Evolutionary conservation across 2,888 invertebrate genomes (phyloP).

Genomic region (Melanophora roralis): DNA sequence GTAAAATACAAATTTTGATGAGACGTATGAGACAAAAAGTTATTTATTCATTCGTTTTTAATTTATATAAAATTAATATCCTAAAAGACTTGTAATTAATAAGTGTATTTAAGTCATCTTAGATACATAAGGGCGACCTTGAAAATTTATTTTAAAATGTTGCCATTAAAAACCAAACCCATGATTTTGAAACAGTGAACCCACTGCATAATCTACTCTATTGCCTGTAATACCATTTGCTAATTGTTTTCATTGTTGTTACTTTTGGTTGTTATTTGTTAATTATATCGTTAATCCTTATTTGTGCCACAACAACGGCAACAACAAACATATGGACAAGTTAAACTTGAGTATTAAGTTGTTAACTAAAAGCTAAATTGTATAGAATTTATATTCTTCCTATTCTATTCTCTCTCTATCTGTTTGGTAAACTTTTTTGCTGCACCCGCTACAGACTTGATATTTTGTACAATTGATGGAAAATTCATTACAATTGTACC

Average conservation of each 20-base stretch:
- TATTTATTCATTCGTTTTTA: too few relatives aligned
- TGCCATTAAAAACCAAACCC: too few relatives aligned
- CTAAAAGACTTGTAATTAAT: too few relatives aligned
- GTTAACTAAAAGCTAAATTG: constrained; percentile 54
- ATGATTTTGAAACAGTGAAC: too few relatives aligned
- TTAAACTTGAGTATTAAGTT: constrained; percentile 62
- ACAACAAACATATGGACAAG: constrained; percentile 9
- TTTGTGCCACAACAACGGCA: constrained; percentile 66
- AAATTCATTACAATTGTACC: too few relatives aligned
- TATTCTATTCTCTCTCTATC: constrained; percentile 35
- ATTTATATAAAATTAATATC: too few relatives aligned
- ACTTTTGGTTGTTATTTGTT: constrained; percentile 20
- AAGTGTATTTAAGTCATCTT: too few relatives aligned
- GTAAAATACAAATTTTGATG: not conserved
- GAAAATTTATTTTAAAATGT: too few relatives aligned
- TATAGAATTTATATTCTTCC: not conserved
- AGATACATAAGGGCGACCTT: too few relatives aligned
- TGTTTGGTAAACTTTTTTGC: not conserved
- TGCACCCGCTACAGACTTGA: not conserved
- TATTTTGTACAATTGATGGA: not conserved
- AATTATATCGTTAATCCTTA: constrained; percentile 69
- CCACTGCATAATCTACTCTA: too few relatives aligned
- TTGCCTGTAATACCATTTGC: constrained; percentile 4
- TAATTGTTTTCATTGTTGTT: constrained; percentile 39
- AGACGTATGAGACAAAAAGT: too few relatives aligned